A percentile compares a stretch with the other conserved stretches of the same genome.
These are phyloP conservation scores for Toxotes lorentzi DNA, from an alignment of 2,797 vertebrate genomes.

Conservation along the genomic window DNA sequence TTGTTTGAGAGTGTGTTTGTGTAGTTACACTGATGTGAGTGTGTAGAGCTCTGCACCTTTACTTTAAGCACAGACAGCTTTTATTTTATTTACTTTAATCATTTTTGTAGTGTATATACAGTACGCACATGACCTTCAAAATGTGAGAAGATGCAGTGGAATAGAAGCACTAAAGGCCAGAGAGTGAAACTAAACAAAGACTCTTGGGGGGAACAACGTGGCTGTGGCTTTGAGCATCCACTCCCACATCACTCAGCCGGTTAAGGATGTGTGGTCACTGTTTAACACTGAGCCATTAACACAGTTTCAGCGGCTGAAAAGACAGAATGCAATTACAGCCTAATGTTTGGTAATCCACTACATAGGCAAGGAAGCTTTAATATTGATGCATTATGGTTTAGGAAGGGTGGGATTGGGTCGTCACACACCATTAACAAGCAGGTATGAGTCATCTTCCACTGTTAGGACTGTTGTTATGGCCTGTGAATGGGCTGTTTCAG, in stretches of 20 bases:
- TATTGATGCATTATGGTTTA: conserved; percentile 1
- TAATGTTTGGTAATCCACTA: conserved; percentile 39
- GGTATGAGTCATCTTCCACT: conserved; percentile 20
- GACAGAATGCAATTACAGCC: conserved; percentile 58
- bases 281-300: conserved; percentile 64
- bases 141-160: not conserved
- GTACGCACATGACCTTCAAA: not conserved
- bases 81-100: not conserved
- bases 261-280: conserved; percentile 60
- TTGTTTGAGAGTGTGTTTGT: conserved; percentile 22
- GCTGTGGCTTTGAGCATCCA: conserved; percentile 52
- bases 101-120: not conserved
- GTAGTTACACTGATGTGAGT: conserved; percentile 24
- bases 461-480: conserved; percentile 4
- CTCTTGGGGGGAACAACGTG: conserved; percentile 27
- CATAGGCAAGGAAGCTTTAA: conserved; percentile 15
- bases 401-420: conserved; percentile 14
- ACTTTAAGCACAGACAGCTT: not conserved
- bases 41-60: conserved; percentile 7
- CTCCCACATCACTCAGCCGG: conserved; percentile 43
- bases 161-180: not conserved
- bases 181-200: conserved; percentile 16
- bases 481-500: conserved; percentile 32
- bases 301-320: conserved; percentile 39
- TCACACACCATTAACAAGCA: conserved; percentile 25